Evolutionary conservation across 2,113 vertebrate genomes (phyloP), one percentile per base, ranked within the genome.

Genomic region (Dromas ardeola): DNA sequence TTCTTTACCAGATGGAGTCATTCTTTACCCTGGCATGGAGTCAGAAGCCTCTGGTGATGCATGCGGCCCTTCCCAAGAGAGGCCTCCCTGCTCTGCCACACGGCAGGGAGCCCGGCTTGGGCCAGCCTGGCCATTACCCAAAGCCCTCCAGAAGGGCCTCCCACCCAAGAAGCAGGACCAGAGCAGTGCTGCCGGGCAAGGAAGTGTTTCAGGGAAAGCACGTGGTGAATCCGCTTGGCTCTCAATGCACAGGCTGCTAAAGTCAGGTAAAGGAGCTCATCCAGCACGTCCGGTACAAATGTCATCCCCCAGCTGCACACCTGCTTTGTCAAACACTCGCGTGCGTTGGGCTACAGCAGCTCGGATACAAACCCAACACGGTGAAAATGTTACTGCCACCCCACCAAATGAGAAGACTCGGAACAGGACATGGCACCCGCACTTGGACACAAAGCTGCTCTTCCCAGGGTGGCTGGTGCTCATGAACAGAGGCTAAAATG

Each of bases 321-420:
- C 77, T 63, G 88, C 73, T 84, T 50, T 73, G 67, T 81, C 81
- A 69, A 50, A 49, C 38, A 15, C 18, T 17, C 13, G 36, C 1
- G 10, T 77, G 55, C 40, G 26, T 3, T 1, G 43, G 2, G 13
- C 63, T 38, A 8, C 53, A 81, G 88, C 50, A 78, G 74, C 56
- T 18, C 25, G 19, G 38, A 36, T 12, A n/a, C 4, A 40, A 83
- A 17, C 0, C 3, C 2, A 26, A 45, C 26, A 11, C 1, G 2
- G 58, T 23, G 40, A 49, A 88, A 71, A 20, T 5, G 30, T 29
- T 29, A 23, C 7, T 3, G 79, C 43, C 59, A 65, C 38, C 19
- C 53, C 69, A 17, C 8, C 0, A 1, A 23, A 53, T 9, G 66
- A 53, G 29, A 55, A 34, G 27, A 23, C 16, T 16, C 26, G 30